Base-by-base conservation (phyloP, 2,797 vertebrate species). In the Ceyx erithaca region DNA sequence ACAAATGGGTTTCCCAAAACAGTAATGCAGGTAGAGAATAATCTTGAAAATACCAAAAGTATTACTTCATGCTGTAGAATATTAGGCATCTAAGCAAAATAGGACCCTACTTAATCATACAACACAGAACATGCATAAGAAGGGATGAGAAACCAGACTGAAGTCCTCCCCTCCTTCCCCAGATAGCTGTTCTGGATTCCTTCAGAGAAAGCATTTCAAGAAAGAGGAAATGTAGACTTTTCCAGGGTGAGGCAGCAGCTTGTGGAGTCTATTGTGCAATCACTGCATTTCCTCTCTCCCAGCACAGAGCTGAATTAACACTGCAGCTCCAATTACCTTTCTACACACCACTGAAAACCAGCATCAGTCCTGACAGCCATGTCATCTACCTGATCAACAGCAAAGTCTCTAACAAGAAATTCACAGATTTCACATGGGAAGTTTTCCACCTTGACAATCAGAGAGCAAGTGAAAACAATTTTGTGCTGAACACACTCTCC, bases 61-160 rank as follows among this genome's bases (percentile, higher is more conserved):
- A 84, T 94, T 88, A 91, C 75, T 91, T 91, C 89, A 92, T 85
- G 73, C 80, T 89, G 55, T 41, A 93, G 49, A 93, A 67, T 30
- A 90, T 67, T 85, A 82, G 71, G 78, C 68, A 80, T 71, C 62
- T 58, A 82, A 70, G 69, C 26, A 82, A 87, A 91, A 82, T 6
- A 83, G 33, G 64, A 88, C 61, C 57, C 54, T 90, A 66, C 46
- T 86, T 73, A 76, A 76, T 68, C 62, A 61, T n/a, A 73, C 41
- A 67, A 81, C n/a, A 85, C 6, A 81, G 67, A 90, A 85, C 87
- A 84, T 81, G 73, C 68, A 81, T 40, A 93, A 92, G 61, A 17
- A 10, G 25, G 67, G 55, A 90, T 26, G 10, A 90, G 23, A 73
- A 78, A 90, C 80, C 21, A 85, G 45, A 92, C 10, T 51, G 4